Base-by-base conservation (phyloP, 2,797 vertebrate species). In the Acrossocheilus wenchowensis region DNA sequence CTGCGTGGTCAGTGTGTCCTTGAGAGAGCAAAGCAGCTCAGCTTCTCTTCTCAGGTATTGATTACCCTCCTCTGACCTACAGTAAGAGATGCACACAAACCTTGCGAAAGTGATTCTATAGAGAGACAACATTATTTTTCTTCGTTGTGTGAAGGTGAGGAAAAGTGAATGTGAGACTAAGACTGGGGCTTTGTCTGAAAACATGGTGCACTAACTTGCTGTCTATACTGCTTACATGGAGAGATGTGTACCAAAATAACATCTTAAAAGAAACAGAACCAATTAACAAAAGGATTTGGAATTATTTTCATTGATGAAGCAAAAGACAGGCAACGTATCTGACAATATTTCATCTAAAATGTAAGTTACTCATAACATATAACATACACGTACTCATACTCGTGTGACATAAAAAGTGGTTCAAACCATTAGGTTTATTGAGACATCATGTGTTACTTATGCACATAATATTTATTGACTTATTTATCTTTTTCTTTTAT, bases 81-180 rank as follows among this genome's bases (percentile, higher is more conserved):
- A 21, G 6, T 66, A 52, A 64, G 30, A 82, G 77, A 10, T 83
- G 60, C 45, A 7, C 68, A 30, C 64, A 52, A 83, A 82, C 30
- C 86, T 81, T 80, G 71, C 39, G 11, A 81, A 89, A n/a, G 74
- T 72, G 71, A 90, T 85, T 82, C 50, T 77, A 36, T 57, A 36
- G 41, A 54, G 39, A 81, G 52, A 71, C 19, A 39, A 66, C 26
- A 50, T 87, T 88, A 11, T 84, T 87, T 90, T 77, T 89, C 54
- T 87, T 89, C 45, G 88, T 85, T 74, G 80, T 21, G 54, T 69
- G 48, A 39, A 66, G 45, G 26, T 69, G 83, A 84, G 17, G 52
- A 45, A 84, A 72, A 15, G 52, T 4, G 11, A 57, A 34, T 23
- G 54, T 9, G 4, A 62, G 39, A n/a, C 17, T 15, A 34, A n/a